phyloP scores from a whole-genome alignment of 2,113 vertebrate genomes.

The Corythornis cristatus region DNA sequence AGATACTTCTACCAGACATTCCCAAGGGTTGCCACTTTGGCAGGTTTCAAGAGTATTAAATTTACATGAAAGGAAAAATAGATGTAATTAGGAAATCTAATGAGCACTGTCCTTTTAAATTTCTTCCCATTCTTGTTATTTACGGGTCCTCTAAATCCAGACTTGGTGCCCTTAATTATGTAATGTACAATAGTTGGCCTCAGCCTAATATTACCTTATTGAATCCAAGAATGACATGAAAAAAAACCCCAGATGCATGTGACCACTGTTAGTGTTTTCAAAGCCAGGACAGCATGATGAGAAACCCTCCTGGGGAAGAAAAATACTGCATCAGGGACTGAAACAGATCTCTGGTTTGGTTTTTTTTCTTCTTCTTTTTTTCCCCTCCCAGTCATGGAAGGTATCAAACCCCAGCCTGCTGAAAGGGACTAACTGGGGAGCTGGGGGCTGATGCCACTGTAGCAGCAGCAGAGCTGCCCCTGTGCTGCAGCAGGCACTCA shows the following conservation, averaged over 20 bases:
- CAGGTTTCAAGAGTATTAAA: constrained; percentile 10
- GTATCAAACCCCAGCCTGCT: constrained; percentile 48
- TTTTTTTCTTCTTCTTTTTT: background rate
- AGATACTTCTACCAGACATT: background rate
- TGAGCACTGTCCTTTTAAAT: constrained; percentile 18
- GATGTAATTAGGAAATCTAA: background rate
- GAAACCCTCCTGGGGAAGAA: constrained; percentile 6
- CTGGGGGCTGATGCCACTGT: background rate
- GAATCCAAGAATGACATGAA: constrained; percentile 36
- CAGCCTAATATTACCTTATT: background rate
- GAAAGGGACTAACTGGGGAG: background rate
- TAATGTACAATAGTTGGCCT: constrained; percentile 29
- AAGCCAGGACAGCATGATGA: constrained; percentile 45
- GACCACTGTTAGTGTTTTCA: constrained; percentile 35
- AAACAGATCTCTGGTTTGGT: background rate
- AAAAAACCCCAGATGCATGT: background rate
- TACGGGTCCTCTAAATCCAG: constrained; percentile 35
- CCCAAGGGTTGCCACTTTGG: background rate
- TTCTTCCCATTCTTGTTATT: constrained; percentile 18
- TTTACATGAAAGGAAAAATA: constrained; percentile 6
- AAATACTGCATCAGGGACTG: background rate
- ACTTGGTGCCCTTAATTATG: constrained; percentile 54
- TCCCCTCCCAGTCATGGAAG: constrained; percentile 21
- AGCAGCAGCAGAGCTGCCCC: background rate
- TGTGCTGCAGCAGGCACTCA: background rate